Conservation (phyloP, 2,113 vertebrate genomes). For the Phylloscopus trochiloides region DNA sequence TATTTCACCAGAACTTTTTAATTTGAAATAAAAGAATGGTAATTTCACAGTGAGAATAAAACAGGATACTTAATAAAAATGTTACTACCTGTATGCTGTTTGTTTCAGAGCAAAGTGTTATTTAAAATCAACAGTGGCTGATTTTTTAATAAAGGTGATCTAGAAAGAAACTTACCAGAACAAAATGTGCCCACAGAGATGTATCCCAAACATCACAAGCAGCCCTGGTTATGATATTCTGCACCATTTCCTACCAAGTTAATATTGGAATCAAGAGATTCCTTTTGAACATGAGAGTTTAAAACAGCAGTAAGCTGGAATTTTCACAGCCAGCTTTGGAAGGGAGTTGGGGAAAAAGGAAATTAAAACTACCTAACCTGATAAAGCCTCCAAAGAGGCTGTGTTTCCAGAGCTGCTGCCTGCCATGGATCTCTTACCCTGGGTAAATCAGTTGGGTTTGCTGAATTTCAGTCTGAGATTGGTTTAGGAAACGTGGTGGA, state of each 20-base stretch:
- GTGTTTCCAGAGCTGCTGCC: not conserved
- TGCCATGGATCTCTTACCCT: not conserved
- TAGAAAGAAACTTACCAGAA: not conserved
- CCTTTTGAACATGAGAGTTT: not conserved
- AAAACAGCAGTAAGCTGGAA: not conserved
- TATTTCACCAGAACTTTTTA: not conserved
- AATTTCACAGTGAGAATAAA: not conserved
- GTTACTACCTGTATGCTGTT: not conserved
- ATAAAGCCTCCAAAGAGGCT: not conserved
- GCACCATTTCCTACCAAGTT: not conserved
- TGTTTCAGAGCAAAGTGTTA: not conserved
- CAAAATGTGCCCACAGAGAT: accelerated
- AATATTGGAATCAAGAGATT: not conserved
- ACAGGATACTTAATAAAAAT: not conserved
- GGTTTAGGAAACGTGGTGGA: not conserved
- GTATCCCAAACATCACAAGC: accelerated
- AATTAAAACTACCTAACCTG: not conserved
- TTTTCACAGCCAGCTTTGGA: not conserved
- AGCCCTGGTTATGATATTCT: not conserved
- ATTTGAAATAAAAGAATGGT: not conserved
- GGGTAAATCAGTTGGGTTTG: not conserved
- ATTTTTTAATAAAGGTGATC: not conserved
- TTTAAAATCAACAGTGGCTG: accelerated
- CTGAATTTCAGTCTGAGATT: not conserved
- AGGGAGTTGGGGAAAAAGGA: not conserved